Evolutionary conservation across 2,113 vertebrate genomes (phyloP), one percentile per base, ranked within the genome.

Genomic region (Phycodurus eques): DNA sequence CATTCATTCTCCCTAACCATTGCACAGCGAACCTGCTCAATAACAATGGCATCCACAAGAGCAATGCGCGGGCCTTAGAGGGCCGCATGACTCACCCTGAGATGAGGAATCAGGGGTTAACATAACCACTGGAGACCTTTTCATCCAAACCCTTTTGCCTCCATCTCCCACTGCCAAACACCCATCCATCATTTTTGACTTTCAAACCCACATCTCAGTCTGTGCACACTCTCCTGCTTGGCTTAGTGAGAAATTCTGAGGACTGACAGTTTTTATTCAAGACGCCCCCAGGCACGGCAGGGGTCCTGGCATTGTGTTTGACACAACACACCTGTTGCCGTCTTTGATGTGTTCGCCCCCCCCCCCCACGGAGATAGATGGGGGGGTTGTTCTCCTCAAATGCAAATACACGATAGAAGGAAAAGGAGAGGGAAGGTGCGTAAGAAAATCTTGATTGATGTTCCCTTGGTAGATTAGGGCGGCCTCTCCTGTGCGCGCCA

Each of bases 271-370:
- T 76, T 83, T 84, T 84, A 88, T 89, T 80, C 77, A 82, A 80
- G 78, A 87, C 75, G 57, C 84, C 82, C 59, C 64, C 79, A 68
- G 54, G 73, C 80, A 0, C 85, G 57, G 76, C 64, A 5, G 86
- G 89, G 79, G 85, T 82, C 84, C 81, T 84, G 82, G 84, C 85
- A 84, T 88, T 90, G 90, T 89, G 81, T 87, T 88, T 83, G 82
- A 90, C 90, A 89, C 86, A 72, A 83, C 81, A 84, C 90, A 91
- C 88, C 88, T 91, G 88, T 91, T 88, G 90, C 78, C 0, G 56
- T 84, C 87, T 91, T 90, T 91, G 88, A 91, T 88, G 90, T 87
- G 83, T 60, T 83, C 54, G 22, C 49, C 71, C 81, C 74, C 88
- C 35, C 3, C 35, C 76, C 87, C 82, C 71, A 71, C 81, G 73